These are phyloP conservation scores for Myxocyprinus asiaticus DNA, from an alignment of 2,113 vertebrate genomes.

Conservation along the genomic window DNA sequence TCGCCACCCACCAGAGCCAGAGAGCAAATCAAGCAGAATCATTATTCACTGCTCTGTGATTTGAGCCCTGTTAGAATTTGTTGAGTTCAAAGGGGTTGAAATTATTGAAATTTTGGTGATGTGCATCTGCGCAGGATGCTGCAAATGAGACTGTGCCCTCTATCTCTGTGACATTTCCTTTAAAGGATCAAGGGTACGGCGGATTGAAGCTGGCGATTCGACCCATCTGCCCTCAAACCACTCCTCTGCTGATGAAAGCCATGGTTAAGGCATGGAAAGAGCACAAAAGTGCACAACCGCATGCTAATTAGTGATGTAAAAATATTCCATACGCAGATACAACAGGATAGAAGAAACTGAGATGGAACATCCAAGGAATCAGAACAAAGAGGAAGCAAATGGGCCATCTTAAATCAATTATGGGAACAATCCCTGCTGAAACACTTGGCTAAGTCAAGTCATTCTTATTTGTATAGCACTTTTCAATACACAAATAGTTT, in stretches of 20 bases:
- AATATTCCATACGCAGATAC: background rate
- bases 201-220: background rate
- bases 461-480: too few species aligned
- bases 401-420: too few species aligned
- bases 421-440: too few species aligned
- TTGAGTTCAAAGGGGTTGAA: slow-evolving; percentile 28
- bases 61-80: background rate
- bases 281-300: slow-evolving; percentile 1
- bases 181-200: slow-evolving; percentile 9
- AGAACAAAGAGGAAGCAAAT: too few species aligned
- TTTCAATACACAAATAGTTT: too few species aligned
- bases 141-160: slow-evolving; percentile 18
- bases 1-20: background rate
- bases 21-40: slow-evolving; percentile 1
- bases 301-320: too few species aligned
- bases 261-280: slow-evolving; percentile 42
- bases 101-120: background rate
- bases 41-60: slow-evolving; percentile 18
- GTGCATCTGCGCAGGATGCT: background rate
- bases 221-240: slow-evolving; percentile 16
- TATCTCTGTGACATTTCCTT: slow-evolving; percentile 21
- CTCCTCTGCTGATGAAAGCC: slow-evolving; percentile 54
- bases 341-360: background rate
- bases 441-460: too few species aligned
- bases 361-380: background rate